phyloP scores from a whole-genome alignment of 2,797 vertebrate genomes.

The Smutsia gigantea region DNA sequence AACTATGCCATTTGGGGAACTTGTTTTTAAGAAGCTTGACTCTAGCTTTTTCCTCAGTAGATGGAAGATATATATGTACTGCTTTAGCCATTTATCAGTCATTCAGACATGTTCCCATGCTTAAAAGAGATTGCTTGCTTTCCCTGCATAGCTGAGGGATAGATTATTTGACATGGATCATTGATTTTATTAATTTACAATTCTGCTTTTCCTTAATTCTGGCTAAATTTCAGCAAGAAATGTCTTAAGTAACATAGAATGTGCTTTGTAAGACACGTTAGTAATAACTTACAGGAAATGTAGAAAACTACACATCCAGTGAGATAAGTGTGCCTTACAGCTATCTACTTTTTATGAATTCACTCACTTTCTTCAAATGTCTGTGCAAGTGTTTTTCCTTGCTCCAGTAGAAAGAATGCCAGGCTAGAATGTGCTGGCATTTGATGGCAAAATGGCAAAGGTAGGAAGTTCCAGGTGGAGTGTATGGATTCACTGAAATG shows the following conservation, averaged over 20 bases:
- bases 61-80: conserved; percentile 13
- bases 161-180: conserved; percentile 61
- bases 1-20: neutral
- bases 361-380: conserved; percentile 40
- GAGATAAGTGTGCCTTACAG: conserved; percentile 25
- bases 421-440: neutral
- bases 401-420: neutral
- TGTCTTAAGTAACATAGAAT: conserved; percentile 30
- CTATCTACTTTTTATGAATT: conserved; percentile 19
- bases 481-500: neutral
- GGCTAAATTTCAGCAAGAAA: conserved; percentile 68
- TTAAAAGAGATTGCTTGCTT: conserved; percentile 48
- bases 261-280: conserved; percentile 63
- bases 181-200: conserved; percentile 60
- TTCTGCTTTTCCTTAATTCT: conserved; percentile 56
- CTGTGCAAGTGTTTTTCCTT: conserved; percentile 26
- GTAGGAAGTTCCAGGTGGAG: neutral
- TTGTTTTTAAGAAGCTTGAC: neutral
- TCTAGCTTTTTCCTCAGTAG: neutral
- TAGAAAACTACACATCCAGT: neutral
- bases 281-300: conserved; percentile 34
- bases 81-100: conserved; percentile 40
- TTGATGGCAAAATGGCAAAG: neutral
- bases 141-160: conserved; percentile 60
- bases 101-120: conserved; percentile 60